Evolutionary conservation across 2,113 vertebrate species (phyloP).

Genomic region (Garra rufa): DNA sequence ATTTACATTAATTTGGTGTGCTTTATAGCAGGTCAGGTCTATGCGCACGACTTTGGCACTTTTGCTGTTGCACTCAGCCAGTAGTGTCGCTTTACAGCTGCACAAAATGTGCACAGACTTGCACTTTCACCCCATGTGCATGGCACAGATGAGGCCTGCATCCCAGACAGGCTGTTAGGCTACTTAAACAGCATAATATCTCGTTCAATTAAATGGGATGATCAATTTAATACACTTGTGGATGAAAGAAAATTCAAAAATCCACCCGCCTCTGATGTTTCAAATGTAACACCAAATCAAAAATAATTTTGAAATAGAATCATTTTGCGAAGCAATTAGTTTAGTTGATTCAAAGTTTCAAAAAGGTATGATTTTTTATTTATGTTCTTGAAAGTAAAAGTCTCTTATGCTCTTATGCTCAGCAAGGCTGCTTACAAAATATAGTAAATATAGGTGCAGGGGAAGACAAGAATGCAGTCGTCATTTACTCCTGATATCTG

Average conservation of each 20-base stretch:
- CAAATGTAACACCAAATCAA: too few relatives aligned
- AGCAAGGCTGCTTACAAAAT: neutral
- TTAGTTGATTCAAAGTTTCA: too few relatives aligned
- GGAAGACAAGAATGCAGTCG: too few relatives aligned
- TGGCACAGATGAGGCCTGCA: constrained; percentile 1
- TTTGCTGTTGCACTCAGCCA: neutral
- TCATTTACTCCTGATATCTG: too few relatives aligned
- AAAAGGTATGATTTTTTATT: too few relatives aligned
- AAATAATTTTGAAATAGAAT: too few relatives aligned
- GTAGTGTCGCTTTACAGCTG: constrained; percentile 15
- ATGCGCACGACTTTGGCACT: constrained; percentile 6
- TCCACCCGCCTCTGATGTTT: too few relatives aligned
- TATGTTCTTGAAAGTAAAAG: too few relatives aligned
- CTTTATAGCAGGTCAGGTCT: constrained; percentile 4
- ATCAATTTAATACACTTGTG: neutral
- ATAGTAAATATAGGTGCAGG: too few relatives aligned
- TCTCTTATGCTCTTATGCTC: neutral
- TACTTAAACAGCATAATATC: neutral
- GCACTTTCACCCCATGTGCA: neutral
- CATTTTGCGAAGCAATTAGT: too few relatives aligned
- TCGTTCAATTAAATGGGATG: neutral
- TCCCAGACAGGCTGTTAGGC: neutral
- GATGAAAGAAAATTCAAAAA: neutral
- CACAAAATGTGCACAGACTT: constrained; percentile 1
- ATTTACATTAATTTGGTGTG: constrained; percentile 11